A percentile compares a stretch with the other conserved stretches of the same genome.
These are phyloP conservation scores for Prietella phreatophila DNA, from an alignment of 2,113 vertebrate genomes.

Conservation along the genomic window DNA sequence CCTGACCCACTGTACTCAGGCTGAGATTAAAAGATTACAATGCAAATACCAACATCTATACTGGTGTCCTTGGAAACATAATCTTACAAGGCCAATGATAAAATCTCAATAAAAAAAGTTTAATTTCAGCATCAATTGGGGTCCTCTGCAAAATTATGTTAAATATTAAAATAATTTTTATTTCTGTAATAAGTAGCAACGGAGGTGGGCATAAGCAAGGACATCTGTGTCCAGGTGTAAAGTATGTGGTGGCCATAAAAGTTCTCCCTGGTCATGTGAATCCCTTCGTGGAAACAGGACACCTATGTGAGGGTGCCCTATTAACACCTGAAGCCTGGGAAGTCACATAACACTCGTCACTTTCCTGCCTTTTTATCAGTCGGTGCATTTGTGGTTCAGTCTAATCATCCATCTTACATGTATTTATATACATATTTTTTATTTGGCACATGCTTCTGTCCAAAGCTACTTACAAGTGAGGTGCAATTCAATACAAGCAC, in stretches of 20 bases:
- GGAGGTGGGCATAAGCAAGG: slow-evolving; percentile 52
- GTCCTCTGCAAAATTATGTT: slow-evolving; percentile 21
- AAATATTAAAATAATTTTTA: slow-evolving; percentile 56
- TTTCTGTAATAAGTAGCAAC: slow-evolving; percentile 61
- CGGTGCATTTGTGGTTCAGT: neutral
- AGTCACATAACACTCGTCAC: slow-evolving; percentile 59
- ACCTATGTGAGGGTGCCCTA: slow-evolving; percentile 59
- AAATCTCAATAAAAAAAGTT: slow-evolving; percentile 34
- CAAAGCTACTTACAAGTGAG: neutral
- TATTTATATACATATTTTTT: no score
- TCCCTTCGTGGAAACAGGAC: slow-evolving; percentile 53
- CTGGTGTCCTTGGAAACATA: slow-evolving; percentile 53
- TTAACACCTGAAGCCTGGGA: slow-evolving; percentile 51
- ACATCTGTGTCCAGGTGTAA: slow-evolving; percentile 37
- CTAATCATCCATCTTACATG: neutral
- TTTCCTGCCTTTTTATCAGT: slow-evolving; percentile 55
- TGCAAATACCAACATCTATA: slow-evolving; percentile 46
- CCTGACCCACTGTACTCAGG: slow-evolving; percentile 22
- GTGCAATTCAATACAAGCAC: neutral
- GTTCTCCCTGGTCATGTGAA: slow-evolving; percentile 57
- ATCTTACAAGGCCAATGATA: slow-evolving; percentile 46
- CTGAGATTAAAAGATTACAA: slow-evolving; percentile 43
- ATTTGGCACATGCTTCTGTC: neutral
- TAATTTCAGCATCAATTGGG: slow-evolving; percentile 51
- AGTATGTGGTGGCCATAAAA: slow-evolving; percentile 54